Evolutionary conservation across 2,888 invertebrate species (phyloP), one percentile per base, ranked within the genome.

Genomic region (Mesorhabditis belari): DNA sequence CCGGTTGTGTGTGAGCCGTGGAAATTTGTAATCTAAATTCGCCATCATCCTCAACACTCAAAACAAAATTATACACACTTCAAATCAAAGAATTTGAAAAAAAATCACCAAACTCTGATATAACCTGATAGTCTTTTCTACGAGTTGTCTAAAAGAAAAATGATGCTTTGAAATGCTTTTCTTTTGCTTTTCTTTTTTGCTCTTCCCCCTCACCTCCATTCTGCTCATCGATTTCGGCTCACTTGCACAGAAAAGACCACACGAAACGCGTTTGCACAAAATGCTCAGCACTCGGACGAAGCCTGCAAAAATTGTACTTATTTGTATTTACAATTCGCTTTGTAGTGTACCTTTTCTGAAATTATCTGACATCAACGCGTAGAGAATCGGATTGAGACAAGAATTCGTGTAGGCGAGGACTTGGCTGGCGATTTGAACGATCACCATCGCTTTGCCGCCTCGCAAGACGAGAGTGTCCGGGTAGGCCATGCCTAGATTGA

Each of bases 281-380:
- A 60, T 60, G 21, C 63, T 64, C 55, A 70, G 62, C 23, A 70
- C 62, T 27, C 70, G 58, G 52, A 66, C 66, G 58, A 68, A 70
- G 27, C 70, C 70, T 69, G 60, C 57, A 69, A 58, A 17, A 35
- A 6, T 55, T 19, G 12, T 49, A 6, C 24, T 52, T 29, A 17
- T 35, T 35, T 17, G n/a, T n/a, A n/a, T n/a, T n/a, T n/a, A n/a
- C n/a, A n/a, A n/a, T n/a, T n/a, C n/a, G n/a, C n/a, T 35, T 35
- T 35, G 44, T 35, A 35, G 44, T n/a, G n/a, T n/a, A 67, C 91
- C 92, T 80, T 91, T 88, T 74, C 92, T 87, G 84, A 94, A 93
- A 84, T 92, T 92, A 78, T 93, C 92, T 2, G 92, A 92, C 57
- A 93, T 86, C 83, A 93, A 91, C 3, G 92, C 92, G 84, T 94